Conservation (phyloP, 2,113 vertebrate genomes). For the Hippocampus barbouri region DNA sequence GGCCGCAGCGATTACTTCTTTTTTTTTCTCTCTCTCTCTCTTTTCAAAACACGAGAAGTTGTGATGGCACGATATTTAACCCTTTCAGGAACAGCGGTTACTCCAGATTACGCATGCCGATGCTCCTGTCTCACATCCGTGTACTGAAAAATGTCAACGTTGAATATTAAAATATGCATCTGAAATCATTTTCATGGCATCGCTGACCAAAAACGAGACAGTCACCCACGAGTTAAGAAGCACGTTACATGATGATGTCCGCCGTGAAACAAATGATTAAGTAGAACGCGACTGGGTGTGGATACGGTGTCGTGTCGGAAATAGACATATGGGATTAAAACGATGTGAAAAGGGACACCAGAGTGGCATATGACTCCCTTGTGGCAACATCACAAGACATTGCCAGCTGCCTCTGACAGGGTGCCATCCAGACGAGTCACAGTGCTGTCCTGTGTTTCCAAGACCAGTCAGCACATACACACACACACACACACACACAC, state of each 20-base stretch:
- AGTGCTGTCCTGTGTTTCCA: slow-evolving; percentile 64
- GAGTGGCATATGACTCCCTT: slow-evolving; percentile 53
- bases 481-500: no score
- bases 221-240: not conserved
- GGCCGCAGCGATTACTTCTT: slow-evolving; percentile 10
- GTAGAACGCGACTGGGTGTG: not conserved
- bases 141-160: not conserved
- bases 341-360: slow-evolving; percentile 29
- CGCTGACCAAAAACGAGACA: not conserved
- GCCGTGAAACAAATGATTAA: slow-evolving; percentile 22
- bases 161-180: not conserved
- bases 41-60: not conserved
- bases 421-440: slow-evolving; percentile 68
- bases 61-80: no score
- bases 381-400: slow-evolving; percentile 56
- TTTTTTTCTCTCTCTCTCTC: not conserved
- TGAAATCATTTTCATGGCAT: not conserved
- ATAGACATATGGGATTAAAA: slow-evolving; percentile 31
- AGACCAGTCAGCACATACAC: slow-evolving; percentile 50
- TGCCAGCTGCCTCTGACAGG: slow-evolving; percentile 69
- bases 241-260: slow-evolving; percentile 12
- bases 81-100: no score
- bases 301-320: not conserved
- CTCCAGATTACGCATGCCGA: no score
- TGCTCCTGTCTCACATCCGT: not conserved